Base-by-base conservation (phyloP, 2,888 invertebrate species). In the Galeopsomyia nigrocyanea region DNA sequence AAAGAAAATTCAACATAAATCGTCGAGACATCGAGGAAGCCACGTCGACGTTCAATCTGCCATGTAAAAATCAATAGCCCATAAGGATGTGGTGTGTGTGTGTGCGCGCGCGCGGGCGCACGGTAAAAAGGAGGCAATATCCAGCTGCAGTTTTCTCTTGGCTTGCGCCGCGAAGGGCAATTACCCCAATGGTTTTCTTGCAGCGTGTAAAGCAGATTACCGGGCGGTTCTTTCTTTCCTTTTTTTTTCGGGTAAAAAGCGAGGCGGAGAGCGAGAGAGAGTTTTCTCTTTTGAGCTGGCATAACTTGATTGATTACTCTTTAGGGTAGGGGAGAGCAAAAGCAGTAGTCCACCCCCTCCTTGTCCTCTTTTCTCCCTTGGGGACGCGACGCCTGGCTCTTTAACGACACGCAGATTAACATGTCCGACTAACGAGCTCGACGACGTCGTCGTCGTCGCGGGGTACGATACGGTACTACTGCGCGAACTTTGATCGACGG, bases 321-420 rank as follows among this genome's bases (percentile, higher is more conserved):
- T 67, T n/a, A n/a, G n/a, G n/a, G n/a, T n/a, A n/a, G n/a, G n/a
- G n/a, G 71, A 76, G 75, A 57, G 39, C 13, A 63, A 74, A 60
- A 63, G 65, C 46, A 13, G 58, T 7, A 39, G 67, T 19, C 55
- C n/a, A 21, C 56, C 46, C 76, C 68, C 72, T 49, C 58, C 22
- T 75, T 76, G 50, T n/a, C 22, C 26, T 51, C 14, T 2, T 2
- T 14, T 21, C 49, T 47, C 55, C 58, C 47, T 16, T 21, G 9
- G 65, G 47, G 53, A 57, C 53, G 53, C 53, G 19, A 19, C 53
- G 19, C 17, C 10, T 53, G 31, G 62, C 74, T 39, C 39, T 77
- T 77, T 78, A 80, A 79, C 79, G 79, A 79, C 80, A 78, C 77
- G 77, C 61, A 77, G 79, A 80, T 80, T 80, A 80, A 78, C 79